These are phyloP conservation scores for Panulirus ornatus DNA, from an alignment of 1,140 invertebrate species.

Conservation along the genomic window DNA sequence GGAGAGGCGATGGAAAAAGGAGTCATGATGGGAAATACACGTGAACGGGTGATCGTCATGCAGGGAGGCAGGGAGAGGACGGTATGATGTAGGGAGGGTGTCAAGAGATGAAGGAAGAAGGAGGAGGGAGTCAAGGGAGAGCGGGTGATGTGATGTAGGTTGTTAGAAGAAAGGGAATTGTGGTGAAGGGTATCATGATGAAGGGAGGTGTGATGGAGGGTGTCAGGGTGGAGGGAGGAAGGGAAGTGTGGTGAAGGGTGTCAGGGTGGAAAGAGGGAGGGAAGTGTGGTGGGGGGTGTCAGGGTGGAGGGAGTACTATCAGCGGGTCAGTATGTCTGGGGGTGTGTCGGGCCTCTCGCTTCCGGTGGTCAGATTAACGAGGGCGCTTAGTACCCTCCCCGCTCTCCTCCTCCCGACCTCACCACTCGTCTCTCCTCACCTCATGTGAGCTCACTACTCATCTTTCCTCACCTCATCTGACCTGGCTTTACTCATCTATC, in stretches of 20 bases:
- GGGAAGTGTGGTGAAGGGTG: not conserved
- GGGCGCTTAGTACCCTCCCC: not conserved
- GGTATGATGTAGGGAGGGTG: not conserved
- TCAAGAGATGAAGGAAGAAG: not conserved
- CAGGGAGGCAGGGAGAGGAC: not conserved
- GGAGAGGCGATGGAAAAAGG: not conserved
- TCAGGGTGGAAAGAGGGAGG: not conserved
- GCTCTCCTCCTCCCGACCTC: not conserved
- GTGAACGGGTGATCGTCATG: not conserved
- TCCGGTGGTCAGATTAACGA: constrained; percentile 41
- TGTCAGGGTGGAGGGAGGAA: too few species aligned
- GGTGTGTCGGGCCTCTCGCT: constrained; percentile 45
- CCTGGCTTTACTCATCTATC: not conserved
- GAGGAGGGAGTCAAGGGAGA: not conserved
- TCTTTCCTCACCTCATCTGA: not conserved
- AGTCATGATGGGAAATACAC: not conserved
- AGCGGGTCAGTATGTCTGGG: constrained; percentile 32
- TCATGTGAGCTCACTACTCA: not conserved
- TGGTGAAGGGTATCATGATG: too few species aligned
- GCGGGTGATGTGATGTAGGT: not conserved
- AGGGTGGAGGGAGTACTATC: not conserved
- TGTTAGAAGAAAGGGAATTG: not conserved
- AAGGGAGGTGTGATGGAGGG: not conserved
- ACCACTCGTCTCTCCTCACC: not conserved
- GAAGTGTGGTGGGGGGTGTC: not conserved